These are phyloP conservation scores for Linnaemya vulpina DNA, from an alignment of 2,888 invertebrate species.

Conservation along the genomic window DNA sequence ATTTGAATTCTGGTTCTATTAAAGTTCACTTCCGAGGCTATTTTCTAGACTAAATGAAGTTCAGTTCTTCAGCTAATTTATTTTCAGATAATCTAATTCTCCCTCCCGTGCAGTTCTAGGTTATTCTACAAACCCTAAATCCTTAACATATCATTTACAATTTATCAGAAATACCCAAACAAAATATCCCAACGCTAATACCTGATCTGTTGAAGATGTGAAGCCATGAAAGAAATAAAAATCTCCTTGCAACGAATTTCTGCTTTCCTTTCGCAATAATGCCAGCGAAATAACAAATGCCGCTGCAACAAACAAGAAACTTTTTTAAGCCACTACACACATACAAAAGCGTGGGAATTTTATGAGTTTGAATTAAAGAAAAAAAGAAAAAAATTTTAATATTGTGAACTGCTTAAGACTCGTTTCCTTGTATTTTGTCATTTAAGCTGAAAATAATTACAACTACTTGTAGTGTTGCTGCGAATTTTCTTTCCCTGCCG, in stretches of 20 bases:
- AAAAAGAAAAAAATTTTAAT: constrained; percentile 42
- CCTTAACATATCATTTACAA: too few species aligned
- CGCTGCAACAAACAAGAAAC: constrained; percentile 63
- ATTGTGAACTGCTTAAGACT: constrained; percentile 77
- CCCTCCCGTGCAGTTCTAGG: too few species aligned
- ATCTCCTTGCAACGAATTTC: constrained; percentile 55
- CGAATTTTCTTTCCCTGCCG: constrained; percentile 25
- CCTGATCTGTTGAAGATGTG: background rate
- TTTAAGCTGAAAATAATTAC: constrained; percentile 82
- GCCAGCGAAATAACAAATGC: constrained; percentile 43
- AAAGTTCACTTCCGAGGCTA: background rate
- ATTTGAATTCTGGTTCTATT: background rate
- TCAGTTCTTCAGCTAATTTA: background rate
- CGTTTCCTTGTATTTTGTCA: constrained; percentile 81
- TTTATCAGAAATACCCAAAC: background rate
- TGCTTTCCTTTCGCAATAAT: constrained; percentile 58
- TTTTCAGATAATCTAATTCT: background rate
- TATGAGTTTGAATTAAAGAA: constrained; percentile 59
- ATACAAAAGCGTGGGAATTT: constrained; percentile 70
- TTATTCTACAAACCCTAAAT: too few species aligned
- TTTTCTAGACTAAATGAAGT: background rate
- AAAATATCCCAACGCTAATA: background rate
- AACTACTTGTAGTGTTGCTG: constrained; percentile 78
- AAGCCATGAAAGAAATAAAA: constrained; percentile 2
- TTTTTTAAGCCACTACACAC: constrained; percentile 42